phyloP scores from a whole-genome alignment of 2,113 vertebrate genomes.

The Chloebia gouldiae region DNA sequence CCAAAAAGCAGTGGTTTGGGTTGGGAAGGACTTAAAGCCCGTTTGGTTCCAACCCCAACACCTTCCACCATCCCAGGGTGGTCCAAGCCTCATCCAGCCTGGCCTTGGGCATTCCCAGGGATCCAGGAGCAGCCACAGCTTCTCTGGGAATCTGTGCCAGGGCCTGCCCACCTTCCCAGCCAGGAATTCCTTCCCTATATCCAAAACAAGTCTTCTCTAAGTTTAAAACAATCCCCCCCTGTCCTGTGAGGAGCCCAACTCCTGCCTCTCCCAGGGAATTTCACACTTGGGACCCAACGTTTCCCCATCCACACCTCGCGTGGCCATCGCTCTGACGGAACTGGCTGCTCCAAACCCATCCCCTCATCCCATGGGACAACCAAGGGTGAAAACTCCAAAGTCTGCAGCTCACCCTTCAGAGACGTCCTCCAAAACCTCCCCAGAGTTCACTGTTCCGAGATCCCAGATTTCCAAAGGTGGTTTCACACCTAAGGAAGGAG shows the following conservation, averaged over 20 bases:
- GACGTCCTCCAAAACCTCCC: background rate
- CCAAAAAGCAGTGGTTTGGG: background rate
- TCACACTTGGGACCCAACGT: fast-evolving
- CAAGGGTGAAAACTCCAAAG: background rate
- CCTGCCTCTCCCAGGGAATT: background rate
- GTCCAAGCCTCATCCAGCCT: fast-evolving
- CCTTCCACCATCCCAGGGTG: fast-evolving
- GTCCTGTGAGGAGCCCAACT: background rate
- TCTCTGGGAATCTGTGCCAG: background rate
- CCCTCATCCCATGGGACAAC: background rate
- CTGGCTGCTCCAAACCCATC: background rate
- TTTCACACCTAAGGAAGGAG: background rate
- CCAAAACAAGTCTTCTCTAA: background rate
- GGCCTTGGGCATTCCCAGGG: background rate
- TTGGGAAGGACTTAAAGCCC: background rate
- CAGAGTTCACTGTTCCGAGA: background rate
- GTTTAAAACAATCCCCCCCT: background rate
- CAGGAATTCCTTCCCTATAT: background rate
- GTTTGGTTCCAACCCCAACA: background rate
- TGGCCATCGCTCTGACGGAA: fast-evolving
- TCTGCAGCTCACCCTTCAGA: background rate
- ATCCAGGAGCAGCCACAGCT: background rate
- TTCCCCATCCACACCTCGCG: fast-evolving
- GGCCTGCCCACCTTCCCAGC: fast-evolving
- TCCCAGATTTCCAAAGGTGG: background rate